Conservation (phyloP, 2,113 vertebrate genomes). For the Chauna torquata region DNA sequence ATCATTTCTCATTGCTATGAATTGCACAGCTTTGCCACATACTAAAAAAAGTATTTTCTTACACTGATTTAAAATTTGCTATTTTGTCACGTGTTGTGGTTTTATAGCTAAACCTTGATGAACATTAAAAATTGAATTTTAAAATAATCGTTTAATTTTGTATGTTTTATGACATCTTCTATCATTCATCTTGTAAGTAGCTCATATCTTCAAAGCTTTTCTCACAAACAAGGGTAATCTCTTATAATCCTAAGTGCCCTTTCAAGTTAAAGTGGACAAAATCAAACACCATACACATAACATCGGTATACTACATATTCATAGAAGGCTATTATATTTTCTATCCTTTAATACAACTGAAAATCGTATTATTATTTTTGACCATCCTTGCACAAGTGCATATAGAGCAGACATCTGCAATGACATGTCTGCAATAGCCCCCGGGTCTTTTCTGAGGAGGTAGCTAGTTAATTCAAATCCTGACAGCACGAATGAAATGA, state of each 20-base stretch:
- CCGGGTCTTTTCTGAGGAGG: conserved; percentile 25
- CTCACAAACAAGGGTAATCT: background rate
- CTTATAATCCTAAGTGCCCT: background rate
- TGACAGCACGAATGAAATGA: background rate
- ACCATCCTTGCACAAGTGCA: conserved; percentile 6
- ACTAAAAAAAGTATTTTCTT: background rate
- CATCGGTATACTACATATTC: background rate
- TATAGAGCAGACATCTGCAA: conserved; percentile 39
- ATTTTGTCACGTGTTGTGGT: background rate
- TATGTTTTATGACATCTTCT: background rate
- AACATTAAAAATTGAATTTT: background rate
- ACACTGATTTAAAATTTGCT: background rate
- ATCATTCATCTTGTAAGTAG: background rate
- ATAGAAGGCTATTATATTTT: conserved; percentile 20
- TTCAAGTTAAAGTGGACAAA: background rate
- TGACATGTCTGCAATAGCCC: conserved; percentile 1
- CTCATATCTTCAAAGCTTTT: background rate
- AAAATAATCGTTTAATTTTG: background rate
- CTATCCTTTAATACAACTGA: background rate
- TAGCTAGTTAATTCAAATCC: conserved; percentile 39
- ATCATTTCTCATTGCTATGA: background rate
- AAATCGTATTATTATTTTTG: conserved; percentile 53
- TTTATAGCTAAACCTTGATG: background rate
- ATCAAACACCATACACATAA: conserved; percentile 26
- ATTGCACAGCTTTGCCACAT: background rate